phyloP scores from a whole-genome alignment of 2,113 vertebrate genomes.

The Burhinus bistriatus region DNA sequence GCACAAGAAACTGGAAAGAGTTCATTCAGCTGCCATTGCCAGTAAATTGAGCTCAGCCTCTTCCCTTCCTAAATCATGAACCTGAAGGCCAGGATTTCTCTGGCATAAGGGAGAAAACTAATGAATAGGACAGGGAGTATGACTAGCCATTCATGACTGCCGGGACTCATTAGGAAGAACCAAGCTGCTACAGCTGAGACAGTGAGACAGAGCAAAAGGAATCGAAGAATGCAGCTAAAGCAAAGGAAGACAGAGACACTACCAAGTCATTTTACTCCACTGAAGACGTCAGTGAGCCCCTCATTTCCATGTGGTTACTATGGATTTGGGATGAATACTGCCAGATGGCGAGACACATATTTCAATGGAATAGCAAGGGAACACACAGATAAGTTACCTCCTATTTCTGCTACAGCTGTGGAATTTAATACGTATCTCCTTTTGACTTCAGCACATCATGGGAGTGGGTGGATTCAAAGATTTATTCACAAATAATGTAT shows the following conservation, averaged over 20 bases:
- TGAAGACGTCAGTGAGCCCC: neutral
- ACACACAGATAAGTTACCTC: neutral
- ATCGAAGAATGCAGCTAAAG: neutral
- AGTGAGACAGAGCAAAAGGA: neutral
- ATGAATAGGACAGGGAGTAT: neutral
- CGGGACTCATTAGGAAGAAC: neutral
- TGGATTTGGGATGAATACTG: neutral
- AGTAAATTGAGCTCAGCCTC: neutral
- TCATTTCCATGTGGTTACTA: constrained; percentile 20
- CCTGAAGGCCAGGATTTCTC: neutral
- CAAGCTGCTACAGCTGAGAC: neutral
- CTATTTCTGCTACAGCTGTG: neutral
- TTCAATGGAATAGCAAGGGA: neutral
- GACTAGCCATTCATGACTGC: neutral
- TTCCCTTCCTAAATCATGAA: neutral
- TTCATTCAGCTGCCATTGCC: neutral
- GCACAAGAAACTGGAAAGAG: neutral
- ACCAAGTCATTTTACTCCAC: neutral
- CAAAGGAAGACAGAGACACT: neutral
- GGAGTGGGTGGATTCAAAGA: neutral
- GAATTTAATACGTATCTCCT: neutral
- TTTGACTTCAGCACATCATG: neutral
- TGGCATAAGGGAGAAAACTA: neutral
- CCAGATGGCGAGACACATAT: neutral
- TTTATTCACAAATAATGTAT: neutral